A percentile compares a stretch with the other conserved stretches of the same genome.
Evolutionary conservation across 2,797 vertebrate species (phyloP).

Genomic region (Telmatherina bonti): DNA sequence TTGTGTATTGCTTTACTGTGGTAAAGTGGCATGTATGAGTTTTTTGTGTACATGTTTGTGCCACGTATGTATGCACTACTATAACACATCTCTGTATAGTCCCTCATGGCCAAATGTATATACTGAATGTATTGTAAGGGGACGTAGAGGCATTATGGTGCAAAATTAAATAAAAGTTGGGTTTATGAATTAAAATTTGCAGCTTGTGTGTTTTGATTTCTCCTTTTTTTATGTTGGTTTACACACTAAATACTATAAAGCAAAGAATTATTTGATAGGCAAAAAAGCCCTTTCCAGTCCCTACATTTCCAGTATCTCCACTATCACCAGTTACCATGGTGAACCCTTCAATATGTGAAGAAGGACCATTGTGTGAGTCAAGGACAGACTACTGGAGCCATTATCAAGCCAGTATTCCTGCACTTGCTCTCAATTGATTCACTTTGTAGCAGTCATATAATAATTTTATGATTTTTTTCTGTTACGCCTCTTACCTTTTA

Average conservation of each 20-base stretch:
- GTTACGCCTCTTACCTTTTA: not conserved
- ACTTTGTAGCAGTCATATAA: constrained; percentile 44
- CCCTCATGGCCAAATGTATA: constrained; percentile 86
- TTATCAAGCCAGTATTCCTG: constrained; percentile 52
- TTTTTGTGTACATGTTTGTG: constrained; percentile 77
- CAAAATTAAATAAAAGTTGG: constrained; percentile 82
- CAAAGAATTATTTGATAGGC: constrained; percentile 5
- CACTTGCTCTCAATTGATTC: constrained; percentile 64
- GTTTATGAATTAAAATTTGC: constrained; percentile 82
- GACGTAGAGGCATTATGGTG: constrained; percentile 80
- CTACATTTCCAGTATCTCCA: constrained; percentile 15
- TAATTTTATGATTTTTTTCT: constrained; percentile 12
- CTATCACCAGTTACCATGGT: constrained; percentile 72
- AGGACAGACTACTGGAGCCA: constrained; percentile 54
- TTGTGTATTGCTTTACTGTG: constrained; percentile 64
- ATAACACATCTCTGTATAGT: constrained; percentile 83
- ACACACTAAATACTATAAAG: not conserved
- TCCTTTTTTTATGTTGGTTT: not conserved
- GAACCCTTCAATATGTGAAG: constrained; percentile 54
- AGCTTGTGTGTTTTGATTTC: constrained; percentile 26
- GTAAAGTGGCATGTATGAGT: constrained; percentile 72
- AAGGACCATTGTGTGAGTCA: constrained; percentile 59
- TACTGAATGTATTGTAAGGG: constrained; percentile 88
- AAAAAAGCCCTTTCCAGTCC: constrained; percentile 4
- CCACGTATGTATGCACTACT: constrained; percentile 84